A percentile compares a stretch with the other conserved stretches of the same genome.
Conservation (phyloP, 1,140 invertebrate species). For the Neoseiulus cucumeris region DNA sequence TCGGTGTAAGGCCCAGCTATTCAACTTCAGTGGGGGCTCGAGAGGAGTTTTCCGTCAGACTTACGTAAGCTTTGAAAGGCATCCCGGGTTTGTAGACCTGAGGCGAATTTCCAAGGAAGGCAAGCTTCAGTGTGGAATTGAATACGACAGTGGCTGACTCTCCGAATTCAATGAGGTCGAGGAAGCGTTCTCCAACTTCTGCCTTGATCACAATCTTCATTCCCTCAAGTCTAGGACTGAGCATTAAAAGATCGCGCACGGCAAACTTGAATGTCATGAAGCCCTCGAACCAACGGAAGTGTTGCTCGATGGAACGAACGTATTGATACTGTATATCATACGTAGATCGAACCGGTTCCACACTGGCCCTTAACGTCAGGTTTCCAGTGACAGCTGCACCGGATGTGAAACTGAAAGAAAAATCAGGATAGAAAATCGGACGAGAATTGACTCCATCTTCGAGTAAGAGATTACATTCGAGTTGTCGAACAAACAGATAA, state of each 20-base stretch:
- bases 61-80: constrained; percentile 56
- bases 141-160: constrained; percentile 66
- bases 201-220: constrained; percentile 69
- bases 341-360: constrained; percentile 36
- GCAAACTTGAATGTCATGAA: constrained; percentile 63
- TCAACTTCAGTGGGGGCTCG: no score
- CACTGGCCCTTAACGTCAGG: constrained; percentile 54
- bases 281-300: constrained; percentile 48
- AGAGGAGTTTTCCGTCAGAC: constrained; percentile 24
- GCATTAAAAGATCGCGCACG: constrained; percentile 48
- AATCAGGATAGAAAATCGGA: constrained; percentile 9
- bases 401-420: constrained; percentile 28
- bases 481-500: no score
- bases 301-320: background rate
- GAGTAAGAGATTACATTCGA: no score
- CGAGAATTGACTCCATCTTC: no score
- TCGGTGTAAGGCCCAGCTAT: background rate
- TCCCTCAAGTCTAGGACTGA: constrained; percentile 44
- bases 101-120: constrained; percentile 65
- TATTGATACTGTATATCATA: background rate
- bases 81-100: constrained; percentile 85
- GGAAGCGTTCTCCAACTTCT: constrained; percentile 66
- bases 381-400: constrained; percentile 41
- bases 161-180: constrained; percentile 50
- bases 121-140: constrained; percentile 55